Evolutionary conservation across 2,797 vertebrate genomes (phyloP).

Genomic region (Channallabes apus): DNA sequence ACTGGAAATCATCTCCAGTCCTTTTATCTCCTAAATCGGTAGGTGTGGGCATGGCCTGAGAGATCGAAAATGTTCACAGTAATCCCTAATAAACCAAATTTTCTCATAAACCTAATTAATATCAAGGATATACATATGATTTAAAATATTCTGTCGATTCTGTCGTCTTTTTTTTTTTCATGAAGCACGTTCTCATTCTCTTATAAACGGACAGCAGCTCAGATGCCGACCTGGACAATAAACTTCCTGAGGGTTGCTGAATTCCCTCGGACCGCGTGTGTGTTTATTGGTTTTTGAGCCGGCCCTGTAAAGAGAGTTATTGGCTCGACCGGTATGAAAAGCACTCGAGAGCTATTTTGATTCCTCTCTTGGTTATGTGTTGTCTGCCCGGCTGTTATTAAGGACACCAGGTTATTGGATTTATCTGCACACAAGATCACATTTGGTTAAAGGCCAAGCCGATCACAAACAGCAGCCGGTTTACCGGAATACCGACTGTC

Average conservation of each 20-base stretch:
- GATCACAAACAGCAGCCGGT: constrained; percentile 50
- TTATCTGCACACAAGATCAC: constrained; percentile 53
- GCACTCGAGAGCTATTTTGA: constrained; percentile 51
- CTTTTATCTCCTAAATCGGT: too few relatives aligned
- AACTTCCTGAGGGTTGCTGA: constrained; percentile 44
- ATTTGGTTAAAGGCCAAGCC: constrained; percentile 57
- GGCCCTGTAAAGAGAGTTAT: constrained; percentile 53
- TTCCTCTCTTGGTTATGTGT: constrained; percentile 54
- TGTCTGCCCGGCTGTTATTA: constrained; percentile 52
- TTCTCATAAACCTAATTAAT: too few relatives aligned
- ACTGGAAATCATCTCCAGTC: too few relatives aligned
- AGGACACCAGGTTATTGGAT: constrained; percentile 60
- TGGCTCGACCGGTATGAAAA: constrained; percentile 55
- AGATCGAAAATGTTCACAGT: background rate
- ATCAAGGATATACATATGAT: background rate
- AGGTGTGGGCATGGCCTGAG: background rate
- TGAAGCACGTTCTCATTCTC: background rate
- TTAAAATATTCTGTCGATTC: background rate
- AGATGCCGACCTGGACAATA: constrained; percentile 11
- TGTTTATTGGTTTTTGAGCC: constrained; percentile 60
- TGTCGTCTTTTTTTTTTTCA: background rate
- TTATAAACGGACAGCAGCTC: constrained; percentile 19
- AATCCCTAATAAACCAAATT: background rate
- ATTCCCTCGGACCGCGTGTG: constrained; percentile 42
- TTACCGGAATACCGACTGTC: constrained; percentile 41